Conservation (phyloP, 1,140 invertebrate genomes). For the Helicoverpa armigera region DNA sequence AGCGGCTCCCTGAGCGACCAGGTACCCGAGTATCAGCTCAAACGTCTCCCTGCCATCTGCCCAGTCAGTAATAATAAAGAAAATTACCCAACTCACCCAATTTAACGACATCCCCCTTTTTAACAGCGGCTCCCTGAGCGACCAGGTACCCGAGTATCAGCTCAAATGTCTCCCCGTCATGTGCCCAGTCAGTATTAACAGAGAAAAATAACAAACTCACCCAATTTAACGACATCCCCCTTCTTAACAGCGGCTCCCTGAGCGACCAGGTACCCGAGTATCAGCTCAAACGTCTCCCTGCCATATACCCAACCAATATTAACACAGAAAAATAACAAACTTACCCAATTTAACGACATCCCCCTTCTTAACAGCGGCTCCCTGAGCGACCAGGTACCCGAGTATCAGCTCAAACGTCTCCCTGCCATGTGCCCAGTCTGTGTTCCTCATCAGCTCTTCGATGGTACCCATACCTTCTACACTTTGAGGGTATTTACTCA, state of each 20-base stretch:
- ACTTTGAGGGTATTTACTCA: too few relatives aligned
- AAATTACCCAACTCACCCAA: conserved; percentile 74
- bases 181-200: conserved; percentile 51
- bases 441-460: too few relatives aligned
- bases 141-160: conserved; percentile 76
- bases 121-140: conserved; percentile 68
- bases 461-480: too few relatives aligned
- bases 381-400: conserved; percentile 73
- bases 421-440: conserved; percentile 55
- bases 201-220: too few relatives aligned
- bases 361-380: conserved; percentile 70
- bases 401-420: conserved; percentile 70
- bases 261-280: conserved; percentile 75
- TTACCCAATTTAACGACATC: conserved; percentile 79
- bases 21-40: conserved; percentile 73
- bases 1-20: conserved; percentile 71
- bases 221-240: conserved; percentile 76
- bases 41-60: conserved; percentile 66
- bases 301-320: conserved; percentile 53
- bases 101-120: conserved; percentile 77
- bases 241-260: conserved; percentile 72
- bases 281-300: conserved; percentile 71
- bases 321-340: too few relatives aligned
- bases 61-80: too few relatives aligned
- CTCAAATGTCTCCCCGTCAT: conserved; percentile 69